Conservation (phyloP, 2,888 invertebrate genomes). For the Melolontha melolontha region DNA sequence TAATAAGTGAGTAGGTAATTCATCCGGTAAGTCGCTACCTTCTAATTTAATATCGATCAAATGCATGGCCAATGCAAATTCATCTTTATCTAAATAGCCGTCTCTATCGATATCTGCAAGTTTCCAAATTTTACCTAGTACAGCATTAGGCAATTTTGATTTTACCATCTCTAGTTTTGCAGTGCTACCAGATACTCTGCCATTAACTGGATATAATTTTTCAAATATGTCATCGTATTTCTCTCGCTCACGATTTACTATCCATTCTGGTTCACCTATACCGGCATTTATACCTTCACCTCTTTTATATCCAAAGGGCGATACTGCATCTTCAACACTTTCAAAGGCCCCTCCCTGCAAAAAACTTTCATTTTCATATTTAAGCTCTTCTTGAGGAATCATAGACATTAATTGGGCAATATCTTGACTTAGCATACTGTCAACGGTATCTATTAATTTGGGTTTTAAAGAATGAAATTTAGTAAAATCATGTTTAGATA, state of each 20-base stretch:
- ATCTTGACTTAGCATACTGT: constrained; percentile 94
- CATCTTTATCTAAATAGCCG: constrained; percentile 92
- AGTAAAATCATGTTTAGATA: constrained; percentile 90
- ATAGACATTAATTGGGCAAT: constrained; percentile 95
- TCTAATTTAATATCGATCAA: constrained; percentile 89
- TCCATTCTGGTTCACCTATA: constrained; percentile 95
- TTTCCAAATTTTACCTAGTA: constrained; percentile 98
- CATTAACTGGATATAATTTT: constrained; percentile 84
- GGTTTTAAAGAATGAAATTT: constrained; percentile 94
- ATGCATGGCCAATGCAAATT: constrained; percentile 97
- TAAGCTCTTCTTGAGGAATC: constrained; percentile 75
- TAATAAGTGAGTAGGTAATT: constrained; percentile 88
- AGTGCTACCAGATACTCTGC: constrained; percentile 90
- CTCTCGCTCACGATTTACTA: constrained; percentile 88
- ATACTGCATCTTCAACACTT: constrained; percentile 80
- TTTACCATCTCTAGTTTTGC: constrained; percentile 96
- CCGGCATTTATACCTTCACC: constrained; percentile 97
- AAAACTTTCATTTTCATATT: constrained; percentile 48
- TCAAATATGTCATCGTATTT: constrained; percentile 87
- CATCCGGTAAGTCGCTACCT: constrained; percentile 89
- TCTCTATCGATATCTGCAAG: constrained; percentile 95
- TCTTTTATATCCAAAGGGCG: constrained; percentile 93
- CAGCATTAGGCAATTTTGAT: constrained; percentile 96
- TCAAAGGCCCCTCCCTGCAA: constrained; percentile 92
- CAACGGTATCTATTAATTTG: constrained; percentile 90